Conservation (phyloP, 2,113 vertebrate genomes). For the Acanthisitta chloris region DNA sequence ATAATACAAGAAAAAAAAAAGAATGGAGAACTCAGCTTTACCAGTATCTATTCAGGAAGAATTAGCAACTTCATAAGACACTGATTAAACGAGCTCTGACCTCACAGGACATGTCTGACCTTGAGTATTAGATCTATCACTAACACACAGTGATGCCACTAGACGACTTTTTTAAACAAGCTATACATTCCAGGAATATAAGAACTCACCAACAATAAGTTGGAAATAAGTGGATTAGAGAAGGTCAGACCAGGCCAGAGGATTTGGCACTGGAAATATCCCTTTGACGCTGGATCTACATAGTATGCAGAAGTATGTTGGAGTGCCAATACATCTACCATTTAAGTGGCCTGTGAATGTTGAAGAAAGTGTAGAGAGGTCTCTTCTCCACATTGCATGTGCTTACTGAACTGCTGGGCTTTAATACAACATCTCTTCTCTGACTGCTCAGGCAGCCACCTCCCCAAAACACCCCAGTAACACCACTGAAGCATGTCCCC, state of each 20-base stretch:
- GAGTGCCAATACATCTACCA: not conserved
- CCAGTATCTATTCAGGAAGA: not conserved
- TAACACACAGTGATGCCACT: not conserved
- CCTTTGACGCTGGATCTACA: fast-evolving
- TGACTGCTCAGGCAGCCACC: not conserved
- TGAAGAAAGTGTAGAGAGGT: not conserved
- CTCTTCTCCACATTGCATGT: not conserved
- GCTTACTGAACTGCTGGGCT: not conserved
- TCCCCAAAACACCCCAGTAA: not conserved
- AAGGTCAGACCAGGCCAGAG: not conserved
- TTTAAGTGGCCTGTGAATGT: not conserved
- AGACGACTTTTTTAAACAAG: not conserved
- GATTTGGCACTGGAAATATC: not conserved
- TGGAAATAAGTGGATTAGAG: not conserved
- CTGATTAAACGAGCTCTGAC: not conserved
- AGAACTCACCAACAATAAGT: fast-evolving
- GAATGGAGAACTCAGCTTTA: not conserved
- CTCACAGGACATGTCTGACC: not conserved
- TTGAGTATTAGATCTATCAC: not conserved
- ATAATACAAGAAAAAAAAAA: not conserved
- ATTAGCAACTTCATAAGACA: not conserved
- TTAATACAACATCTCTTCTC: not conserved
- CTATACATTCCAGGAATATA: not conserved
- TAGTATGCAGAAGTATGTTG: not conserved
- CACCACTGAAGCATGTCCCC: not conserved